Evolutionary conservation across 2,797 vertebrate species (phyloP), one percentile per base, ranked within the genome.

Genomic region (Champsocephalus gunnari): DNA sequence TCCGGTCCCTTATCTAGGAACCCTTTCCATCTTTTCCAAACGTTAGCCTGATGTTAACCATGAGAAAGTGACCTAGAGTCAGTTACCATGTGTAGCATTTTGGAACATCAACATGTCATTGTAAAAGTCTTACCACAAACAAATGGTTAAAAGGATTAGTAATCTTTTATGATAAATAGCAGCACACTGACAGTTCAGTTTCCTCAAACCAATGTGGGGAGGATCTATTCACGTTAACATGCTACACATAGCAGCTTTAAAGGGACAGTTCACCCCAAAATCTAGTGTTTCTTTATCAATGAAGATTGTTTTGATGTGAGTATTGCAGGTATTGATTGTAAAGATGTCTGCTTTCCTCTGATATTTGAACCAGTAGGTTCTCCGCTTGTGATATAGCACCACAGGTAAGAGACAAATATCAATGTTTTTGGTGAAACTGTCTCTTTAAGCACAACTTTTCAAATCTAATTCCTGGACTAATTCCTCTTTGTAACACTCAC

Each of bases 11-110:
- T 90, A 92, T 88, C 87, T 90, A 91, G 82, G 90, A 90, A 57
- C 64, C 72, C 79, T 89, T 89, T 89, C 89, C 90, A 87, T 70
- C 80, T 88, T 89, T 88, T 89, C 89, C 87, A 80, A 88, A 77
- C 77, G 89, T 90, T 90, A 85, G 67, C 88, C 92, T 93, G 69
- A 92, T 48, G 24, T 89, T 91, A 87, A 90, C 84, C 90, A 67
- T 62, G 80, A 88, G 83, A 92, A 56, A 87, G 86, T 85, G 76
- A 84, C 84, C 84, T 87, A 17, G 21, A 82, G 87, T 93, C 73
- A 90, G 89, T 91, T 70, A 62, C 55, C 55, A 45, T 45, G 34
- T 72, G 77, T 19, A 61, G 71, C 49, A 75, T 71, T 71, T 55
- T 67, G 4, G 78, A 74, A 83, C 58, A 72, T 69, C 66, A 76